Conservation (phyloP, 2,888 invertebrate genomes). For the Aromia moschata region DNA sequence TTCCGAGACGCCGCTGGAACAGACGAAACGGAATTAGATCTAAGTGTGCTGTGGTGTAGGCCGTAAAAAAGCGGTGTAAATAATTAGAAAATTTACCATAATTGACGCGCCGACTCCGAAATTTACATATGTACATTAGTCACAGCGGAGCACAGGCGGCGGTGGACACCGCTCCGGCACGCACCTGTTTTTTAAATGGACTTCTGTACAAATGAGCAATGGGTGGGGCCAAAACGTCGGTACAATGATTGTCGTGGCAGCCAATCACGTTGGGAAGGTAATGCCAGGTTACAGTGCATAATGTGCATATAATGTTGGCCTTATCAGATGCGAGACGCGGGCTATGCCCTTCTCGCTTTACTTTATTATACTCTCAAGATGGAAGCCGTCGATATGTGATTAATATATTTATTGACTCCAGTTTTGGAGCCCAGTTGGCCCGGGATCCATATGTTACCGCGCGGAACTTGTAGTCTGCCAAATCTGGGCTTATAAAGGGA, state of each 20-base stretch:
- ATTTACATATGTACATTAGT: slow-evolving; percentile 60
- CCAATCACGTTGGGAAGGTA: slow-evolving; percentile 63
- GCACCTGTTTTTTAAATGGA: slow-evolving; percentile 55
- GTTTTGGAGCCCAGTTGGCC: not conserved
- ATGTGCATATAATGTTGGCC: slow-evolving; percentile 60
- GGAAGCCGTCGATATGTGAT: slow-evolving; percentile 62
- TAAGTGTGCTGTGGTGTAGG: slow-evolving; percentile 40
- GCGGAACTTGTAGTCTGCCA: no score
- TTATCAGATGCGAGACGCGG: slow-evolving; percentile 55
- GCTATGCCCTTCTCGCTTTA: slow-evolving; percentile 54
- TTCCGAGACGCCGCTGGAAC: no score
- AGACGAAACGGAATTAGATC: slow-evolving; percentile 35
- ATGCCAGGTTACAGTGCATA: slow-evolving; percentile 63
- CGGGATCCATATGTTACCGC: slow-evolving; percentile 11
- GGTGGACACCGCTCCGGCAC: slow-evolving; percentile 23
- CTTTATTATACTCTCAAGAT: slow-evolving; percentile 60
- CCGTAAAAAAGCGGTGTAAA: slow-evolving; percentile 36
- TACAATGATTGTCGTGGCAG: slow-evolving; percentile 62
- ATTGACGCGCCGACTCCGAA: slow-evolving; percentile 55
- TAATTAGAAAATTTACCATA: slow-evolving; percentile 58
- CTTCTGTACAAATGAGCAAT: slow-evolving; percentile 50
- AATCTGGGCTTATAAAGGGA: no score
- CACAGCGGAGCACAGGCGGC: slow-evolving; percentile 51
- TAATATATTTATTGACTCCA: slow-evolving; percentile 40
- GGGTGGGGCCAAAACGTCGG: slow-evolving; percentile 61